Conservation (phyloP, 2,888 invertebrate genomes). For the Laspeyria flexula region DNA sequence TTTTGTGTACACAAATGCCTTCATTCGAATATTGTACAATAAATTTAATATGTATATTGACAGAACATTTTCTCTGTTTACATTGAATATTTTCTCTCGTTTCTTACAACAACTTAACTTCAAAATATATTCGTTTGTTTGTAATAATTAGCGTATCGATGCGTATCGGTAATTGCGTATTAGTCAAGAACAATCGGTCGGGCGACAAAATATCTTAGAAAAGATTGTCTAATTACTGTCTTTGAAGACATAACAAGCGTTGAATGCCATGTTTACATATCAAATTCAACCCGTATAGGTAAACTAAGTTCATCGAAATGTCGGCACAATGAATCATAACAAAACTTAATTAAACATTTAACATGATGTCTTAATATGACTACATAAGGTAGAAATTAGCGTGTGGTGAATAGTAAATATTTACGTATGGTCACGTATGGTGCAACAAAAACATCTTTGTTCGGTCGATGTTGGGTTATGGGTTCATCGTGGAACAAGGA, state of each 20-base stretch:
- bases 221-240: background rate
- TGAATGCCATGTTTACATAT: conserved; percentile 12
- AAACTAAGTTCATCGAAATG: conserved; percentile 20
- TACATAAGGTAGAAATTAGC: conserved; percentile 27
- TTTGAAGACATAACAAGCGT: background rate
- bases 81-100: too few relatives aligned
- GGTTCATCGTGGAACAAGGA: conserved; percentile 11
- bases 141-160: too few relatives aligned
- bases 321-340: conserved; percentile 18
- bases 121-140: too few relatives aligned
- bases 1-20: too few relatives aligned
- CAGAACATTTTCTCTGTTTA: too few relatives aligned
- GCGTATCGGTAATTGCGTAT: too few relatives aligned
- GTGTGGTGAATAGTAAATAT: conserved; percentile 20
- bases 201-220: too few relatives aligned
- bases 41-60: too few relatives aligned
- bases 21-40: too few relatives aligned
- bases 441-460: conserved; percentile 52
- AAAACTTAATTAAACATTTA: conserved; percentile 5
- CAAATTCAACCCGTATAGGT: conserved; percentile 18
- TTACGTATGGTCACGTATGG: conserved; percentile 18
- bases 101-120: too few relatives aligned
- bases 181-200: too few relatives aligned
- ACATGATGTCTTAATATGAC: conserved; percentile 2
- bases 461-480: conserved; percentile 25